Percentiles rank a stretch among this genome's conserved stretches.
Evolutionary conservation across 2,113 vertebrate genomes (phyloP).

Genomic region (Pagrus major): DNA sequence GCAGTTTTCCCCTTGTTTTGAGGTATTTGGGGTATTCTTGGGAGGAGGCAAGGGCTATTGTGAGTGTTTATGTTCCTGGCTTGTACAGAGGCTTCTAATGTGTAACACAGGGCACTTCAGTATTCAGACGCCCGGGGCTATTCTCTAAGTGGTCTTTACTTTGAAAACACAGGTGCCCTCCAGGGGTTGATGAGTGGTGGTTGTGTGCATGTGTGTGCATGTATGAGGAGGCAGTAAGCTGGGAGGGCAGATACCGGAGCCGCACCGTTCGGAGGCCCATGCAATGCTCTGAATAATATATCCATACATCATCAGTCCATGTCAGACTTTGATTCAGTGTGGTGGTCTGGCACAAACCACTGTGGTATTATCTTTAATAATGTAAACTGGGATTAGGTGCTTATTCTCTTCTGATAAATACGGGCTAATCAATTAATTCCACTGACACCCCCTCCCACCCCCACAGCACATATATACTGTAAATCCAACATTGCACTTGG

Average conservation of each 20-base stretch:
- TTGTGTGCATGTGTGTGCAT: slow-evolving; percentile 69
- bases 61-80: slow-evolving; percentile 80
- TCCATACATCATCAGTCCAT: slow-evolving; percentile 81
- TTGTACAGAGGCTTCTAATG: slow-evolving; percentile 76
- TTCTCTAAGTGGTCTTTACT: slow-evolving; percentile 88
- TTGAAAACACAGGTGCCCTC: slow-evolving; percentile 85
- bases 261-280: slow-evolving; percentile 59
- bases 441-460: slow-evolving; percentile 65
- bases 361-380: slow-evolving; percentile 86
- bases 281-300: slow-evolving; percentile 83
- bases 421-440: slow-evolving; percentile 83
- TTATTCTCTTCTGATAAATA: slow-evolving; percentile 83
- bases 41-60: slow-evolving; percentile 72
- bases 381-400: slow-evolving; percentile 80
- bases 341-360: slow-evolving; percentile 78
- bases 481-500: slow-evolving; percentile 68
- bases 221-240: slow-evolving; percentile 63
- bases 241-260: slow-evolving; percentile 67
- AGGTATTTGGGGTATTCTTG: slow-evolving; percentile 72
- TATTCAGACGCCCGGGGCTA: slow-evolving; percentile 82
- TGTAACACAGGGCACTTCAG: slow-evolving; percentile 78
- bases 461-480: slow-evolving; percentile 68
- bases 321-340: slow-evolving; percentile 83
- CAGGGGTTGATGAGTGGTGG: slow-evolving; percentile 78
- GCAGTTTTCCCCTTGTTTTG: slow-evolving; percentile 46